Percentiles rank a stretch among this genome's conserved stretches.
Conservation (phyloP, 2,797 vertebrate species). For the Lithobates pipiens region DNA sequence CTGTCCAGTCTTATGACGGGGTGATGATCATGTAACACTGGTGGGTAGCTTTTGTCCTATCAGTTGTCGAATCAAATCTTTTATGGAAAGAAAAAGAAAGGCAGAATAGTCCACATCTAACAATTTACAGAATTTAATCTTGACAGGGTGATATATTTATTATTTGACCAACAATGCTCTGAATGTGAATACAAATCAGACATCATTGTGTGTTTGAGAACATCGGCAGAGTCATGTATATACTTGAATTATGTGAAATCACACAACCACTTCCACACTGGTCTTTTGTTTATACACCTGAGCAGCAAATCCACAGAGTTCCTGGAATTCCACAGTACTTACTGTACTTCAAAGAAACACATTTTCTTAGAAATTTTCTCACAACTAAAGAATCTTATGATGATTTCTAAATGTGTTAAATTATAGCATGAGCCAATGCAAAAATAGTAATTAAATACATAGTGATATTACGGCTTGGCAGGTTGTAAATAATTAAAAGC, state of each 20-base stretch:
- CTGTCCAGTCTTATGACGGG: too few species aligned
- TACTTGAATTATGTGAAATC: slow-evolving; percentile 47
- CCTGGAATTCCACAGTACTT: slow-evolving; percentile 49
- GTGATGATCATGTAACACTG: too few species aligned
- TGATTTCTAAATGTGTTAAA: slow-evolving; percentile 44
- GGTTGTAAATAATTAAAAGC: slow-evolving; percentile 14
- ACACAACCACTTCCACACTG: slow-evolving; percentile 17
- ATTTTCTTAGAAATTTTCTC: slow-evolving; percentile 55
- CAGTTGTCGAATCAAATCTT: too few species aligned
- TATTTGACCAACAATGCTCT: not conserved
- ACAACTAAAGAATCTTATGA: slow-evolving; percentile 38
- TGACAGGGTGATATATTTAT: too few species aligned
- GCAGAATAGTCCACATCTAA: too few species aligned
- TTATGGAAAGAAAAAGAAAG: too few species aligned
- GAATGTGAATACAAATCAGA: not conserved
- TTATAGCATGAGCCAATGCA: slow-evolving; percentile 25
- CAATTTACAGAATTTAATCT: too few species aligned
- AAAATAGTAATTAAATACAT: slow-evolving; percentile 52
- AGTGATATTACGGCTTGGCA: slow-evolving; percentile 29
- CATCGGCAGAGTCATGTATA: slow-evolving; percentile 40
- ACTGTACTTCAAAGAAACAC: slow-evolving; percentile 47
- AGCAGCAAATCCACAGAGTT: slow-evolving; percentile 38
- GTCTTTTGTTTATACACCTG: slow-evolving; percentile 43
- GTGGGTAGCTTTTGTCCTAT: too few species aligned
- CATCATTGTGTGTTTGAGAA: slow-evolving; percentile 18